phyloP scores from a whole-genome alignment of 1,140 invertebrate species.

The Solen grandis region DNA sequence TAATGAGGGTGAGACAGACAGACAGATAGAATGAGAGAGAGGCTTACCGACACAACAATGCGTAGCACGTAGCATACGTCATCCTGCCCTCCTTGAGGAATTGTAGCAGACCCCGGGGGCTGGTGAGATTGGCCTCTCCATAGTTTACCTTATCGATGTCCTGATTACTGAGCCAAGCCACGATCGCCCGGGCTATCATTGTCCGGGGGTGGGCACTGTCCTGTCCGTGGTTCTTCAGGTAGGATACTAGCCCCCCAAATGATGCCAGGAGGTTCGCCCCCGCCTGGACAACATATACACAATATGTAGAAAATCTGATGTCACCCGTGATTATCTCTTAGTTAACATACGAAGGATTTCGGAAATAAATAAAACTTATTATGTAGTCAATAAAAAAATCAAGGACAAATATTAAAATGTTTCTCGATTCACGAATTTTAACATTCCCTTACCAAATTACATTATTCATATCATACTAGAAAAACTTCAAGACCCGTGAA shows the following conservation, averaged over 20 bases:
- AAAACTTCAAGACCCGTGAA: no score
- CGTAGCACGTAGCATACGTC: slow-evolving; percentile 58
- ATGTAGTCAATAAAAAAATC: no score
- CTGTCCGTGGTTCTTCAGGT: background rate
- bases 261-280: background rate
- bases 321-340: no score
- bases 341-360: no score
- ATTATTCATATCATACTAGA: no score
- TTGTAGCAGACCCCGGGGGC: slow-evolving; percentile 54
- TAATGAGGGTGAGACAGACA: no score
- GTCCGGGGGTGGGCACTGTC: background rate
- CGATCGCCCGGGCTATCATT: slow-evolving; percentile 37
- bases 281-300: background rate
- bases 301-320: background rate
- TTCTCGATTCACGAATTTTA: no score
- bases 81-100: slow-evolving; percentile 48
- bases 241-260: background rate
- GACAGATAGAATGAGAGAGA: no score
- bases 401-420: no score
- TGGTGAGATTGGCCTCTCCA: slow-evolving; percentile 26
- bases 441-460: no score
- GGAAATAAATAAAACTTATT: no score
- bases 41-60: slow-evolving; percentile 60
- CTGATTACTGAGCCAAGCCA: slow-evolving; percentile 58
- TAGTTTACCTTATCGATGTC: slow-evolving; percentile 17